A percentile compares a stretch with the other conserved stretches of the same genome.
Evolutionary conservation across 2,888 invertebrate species (phyloP).

Genomic region (Pandemis cinnamomeana): DNA sequence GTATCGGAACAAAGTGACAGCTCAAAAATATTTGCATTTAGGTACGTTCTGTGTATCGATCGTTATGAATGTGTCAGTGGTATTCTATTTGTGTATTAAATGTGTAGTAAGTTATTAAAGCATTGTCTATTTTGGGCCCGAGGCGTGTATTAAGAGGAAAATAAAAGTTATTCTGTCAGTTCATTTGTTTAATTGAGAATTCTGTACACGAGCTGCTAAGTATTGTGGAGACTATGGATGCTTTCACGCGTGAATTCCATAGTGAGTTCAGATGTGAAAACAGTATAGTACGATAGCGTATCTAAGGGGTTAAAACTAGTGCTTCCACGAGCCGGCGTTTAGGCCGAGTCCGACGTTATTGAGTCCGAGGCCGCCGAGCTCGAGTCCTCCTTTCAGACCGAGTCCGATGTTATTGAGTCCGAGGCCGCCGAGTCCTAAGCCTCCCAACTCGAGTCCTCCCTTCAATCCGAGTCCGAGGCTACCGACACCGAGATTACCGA

Average conservation of each 20-base stretch:
- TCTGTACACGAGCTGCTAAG: conserved; percentile 43
- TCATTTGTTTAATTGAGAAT: conserved; percentile 45
- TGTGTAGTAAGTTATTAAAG: conserved; percentile 54
- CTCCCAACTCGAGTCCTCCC: conserved; percentile 44
- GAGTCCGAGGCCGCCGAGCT: conserved; percentile 31
- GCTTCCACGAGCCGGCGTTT: conserved; percentile 48
- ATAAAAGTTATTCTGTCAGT: conserved; percentile 44
- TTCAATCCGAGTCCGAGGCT: conserved; percentile 45
- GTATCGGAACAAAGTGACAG: conserved; percentile 50
- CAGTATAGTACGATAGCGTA: conserved; percentile 45
- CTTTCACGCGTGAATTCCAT: conserved; percentile 47
- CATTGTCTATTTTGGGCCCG: conserved; percentile 47
- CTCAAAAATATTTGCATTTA: conserved; percentile 70
- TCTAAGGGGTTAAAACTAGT: conserved; percentile 45
- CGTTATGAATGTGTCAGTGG: conserved; percentile 48
- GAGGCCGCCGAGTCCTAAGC: conserved; percentile 38
- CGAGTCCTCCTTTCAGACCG: conserved; percentile 31
- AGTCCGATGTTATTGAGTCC: conserved; percentile 42
- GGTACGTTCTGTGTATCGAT: conserved; percentile 3
- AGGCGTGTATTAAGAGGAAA: conserved; percentile 44
- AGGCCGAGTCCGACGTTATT: conserved; percentile 41
- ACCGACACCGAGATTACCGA: conserved; percentile 41
- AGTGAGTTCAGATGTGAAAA: conserved; percentile 48
- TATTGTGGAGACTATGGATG: conserved; percentile 45
- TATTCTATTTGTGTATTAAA: conserved; percentile 54